These are phyloP conservation scores for Tarsius wallacei DNA, from an alignment of 2,797 vertebrate species.

Conservation along the genomic window DNA sequence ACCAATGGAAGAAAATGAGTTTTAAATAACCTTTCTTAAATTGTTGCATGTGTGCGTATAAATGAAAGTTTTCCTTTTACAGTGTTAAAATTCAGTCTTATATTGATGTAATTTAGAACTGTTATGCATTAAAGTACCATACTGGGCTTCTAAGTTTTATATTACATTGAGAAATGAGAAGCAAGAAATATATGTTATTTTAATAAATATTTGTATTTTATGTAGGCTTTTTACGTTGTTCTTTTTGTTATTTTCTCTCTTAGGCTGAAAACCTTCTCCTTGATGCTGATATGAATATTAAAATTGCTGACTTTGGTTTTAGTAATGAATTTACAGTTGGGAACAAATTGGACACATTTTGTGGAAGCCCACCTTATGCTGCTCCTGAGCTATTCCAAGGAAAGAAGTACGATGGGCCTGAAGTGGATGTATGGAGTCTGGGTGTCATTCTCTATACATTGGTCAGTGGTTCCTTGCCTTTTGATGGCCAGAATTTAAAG, in stretches of 20 bases:
- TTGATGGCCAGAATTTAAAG: conserved; percentile 92
- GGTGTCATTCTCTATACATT: conserved; percentile 93
- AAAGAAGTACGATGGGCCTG: conserved; percentile 93
- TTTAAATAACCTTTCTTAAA: conserved; percentile 35
- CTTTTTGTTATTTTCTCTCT: conserved; percentile 83
- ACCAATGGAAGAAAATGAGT: neutral
- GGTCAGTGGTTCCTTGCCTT: conserved; percentile 92
- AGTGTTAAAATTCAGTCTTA: neutral
- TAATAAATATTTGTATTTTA: neutral
- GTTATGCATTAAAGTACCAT: neutral
- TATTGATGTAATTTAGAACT: neutral
- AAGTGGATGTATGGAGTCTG: conserved; percentile 94
- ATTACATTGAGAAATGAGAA: neutral
- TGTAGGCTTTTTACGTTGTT: conserved; percentile 70
- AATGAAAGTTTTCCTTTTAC: neutral
- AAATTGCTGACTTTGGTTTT: conserved; percentile 98
- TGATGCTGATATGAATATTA: conserved; percentile 98
- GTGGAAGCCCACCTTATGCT: conserved; percentile 96
- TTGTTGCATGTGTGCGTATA: neutral
- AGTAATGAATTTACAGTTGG: conserved; percentile 97
- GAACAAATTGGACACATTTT: conserved; percentile 97
- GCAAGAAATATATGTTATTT: neutral
- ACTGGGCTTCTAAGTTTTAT: neutral
- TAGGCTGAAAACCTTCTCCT: conserved; percentile 97
- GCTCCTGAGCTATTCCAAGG: conserved; percentile 96